phyloP scores from a whole-genome alignment of 2,113 vertebrate genomes.

The Mionectes macconnelli region DNA sequence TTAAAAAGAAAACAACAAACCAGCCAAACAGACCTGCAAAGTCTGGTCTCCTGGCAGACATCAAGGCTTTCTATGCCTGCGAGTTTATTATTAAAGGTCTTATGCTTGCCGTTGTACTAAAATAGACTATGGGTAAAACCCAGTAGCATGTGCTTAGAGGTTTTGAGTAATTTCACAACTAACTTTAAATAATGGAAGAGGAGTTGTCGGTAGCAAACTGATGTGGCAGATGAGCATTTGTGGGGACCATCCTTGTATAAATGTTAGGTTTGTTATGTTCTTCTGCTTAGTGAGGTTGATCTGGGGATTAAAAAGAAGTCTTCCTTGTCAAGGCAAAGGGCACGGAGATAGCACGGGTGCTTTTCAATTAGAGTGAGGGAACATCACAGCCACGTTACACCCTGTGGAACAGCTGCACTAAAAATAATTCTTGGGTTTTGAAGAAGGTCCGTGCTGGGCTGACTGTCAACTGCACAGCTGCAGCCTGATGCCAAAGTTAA shows the following conservation, averaged over 20 bases:
- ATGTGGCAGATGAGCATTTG: neutral
- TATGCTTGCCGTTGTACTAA: neutral
- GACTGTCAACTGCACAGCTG: neutral
- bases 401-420: neutral
- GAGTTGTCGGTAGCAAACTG: neutral
- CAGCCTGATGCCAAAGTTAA: neutral
- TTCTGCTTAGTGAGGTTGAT: neutral
- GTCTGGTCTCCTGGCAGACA: neutral
- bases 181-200: neutral
- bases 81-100: constrained; percentile 8
- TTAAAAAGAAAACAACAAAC: neutral
- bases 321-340: neutral
- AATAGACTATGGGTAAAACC: neutral
- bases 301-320: constrained; percentile 15
- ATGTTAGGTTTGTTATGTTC: neutral
- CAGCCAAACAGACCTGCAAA: neutral
- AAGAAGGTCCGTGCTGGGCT: neutral
- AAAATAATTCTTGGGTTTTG: neutral
- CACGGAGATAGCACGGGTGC: neutral
- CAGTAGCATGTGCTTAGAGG: neutral
- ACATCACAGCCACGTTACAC: neutral
- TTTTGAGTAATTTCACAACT: neutral
- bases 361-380: neutral
- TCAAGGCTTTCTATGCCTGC: neutral
- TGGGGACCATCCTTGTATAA: neutral